A percentile compares a stretch with the other conserved stretches of the same genome.
phyloP scores from a whole-genome alignment of 1,140 invertebrate species.

The Drosophila grimshawi region DNA sequence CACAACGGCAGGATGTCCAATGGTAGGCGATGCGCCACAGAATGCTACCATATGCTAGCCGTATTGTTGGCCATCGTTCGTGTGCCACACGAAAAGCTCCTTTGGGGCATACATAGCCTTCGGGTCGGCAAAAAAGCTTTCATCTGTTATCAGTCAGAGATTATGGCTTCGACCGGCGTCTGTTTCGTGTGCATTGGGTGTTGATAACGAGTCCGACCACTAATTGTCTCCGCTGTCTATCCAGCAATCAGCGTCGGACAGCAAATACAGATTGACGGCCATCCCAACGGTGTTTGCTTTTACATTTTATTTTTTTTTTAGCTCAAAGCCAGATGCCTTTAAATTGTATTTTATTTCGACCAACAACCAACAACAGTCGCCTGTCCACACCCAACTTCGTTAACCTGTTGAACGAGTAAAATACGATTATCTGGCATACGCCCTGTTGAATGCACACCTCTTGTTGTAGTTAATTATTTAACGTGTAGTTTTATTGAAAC shows the following conservation, averaged over 20 bases:
- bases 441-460: not conserved
- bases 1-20: slow-evolving; percentile 75
- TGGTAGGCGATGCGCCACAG: slow-evolving; percentile 69
- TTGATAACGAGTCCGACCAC: slow-evolving; percentile 35
- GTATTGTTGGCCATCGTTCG: slow-evolving; percentile 38
- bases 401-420: slow-evolving; percentile 11
- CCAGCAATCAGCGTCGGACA: slow-evolving; percentile 28
- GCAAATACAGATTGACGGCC: slow-evolving; percentile 28
- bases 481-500: slow-evolving; percentile 25
- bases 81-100: slow-evolving; percentile 41
- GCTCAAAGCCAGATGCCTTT: not conserved
- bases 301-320: slow-evolving; percentile 26
- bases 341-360: no score
- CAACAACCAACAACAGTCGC: no score
- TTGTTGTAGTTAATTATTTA: not conserved
- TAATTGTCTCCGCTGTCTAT: slow-evolving; percentile 19
- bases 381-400: not conserved
- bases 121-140: slow-evolving; percentile 24
- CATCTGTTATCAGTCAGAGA: slow-evolving; percentile 42
- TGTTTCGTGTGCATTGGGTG: slow-evolving; percentile 18
- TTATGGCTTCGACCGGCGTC: slow-evolving; percentile 22
- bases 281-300: slow-evolving; percentile 9
- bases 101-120: slow-evolving; percentile 23
- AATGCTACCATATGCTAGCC: slow-evolving; percentile 76
- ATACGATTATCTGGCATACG: slow-evolving; percentile 9